Base-by-base conservation (phyloP, 2,888 invertebrate genomes). In the Acleris laterana region DNA sequence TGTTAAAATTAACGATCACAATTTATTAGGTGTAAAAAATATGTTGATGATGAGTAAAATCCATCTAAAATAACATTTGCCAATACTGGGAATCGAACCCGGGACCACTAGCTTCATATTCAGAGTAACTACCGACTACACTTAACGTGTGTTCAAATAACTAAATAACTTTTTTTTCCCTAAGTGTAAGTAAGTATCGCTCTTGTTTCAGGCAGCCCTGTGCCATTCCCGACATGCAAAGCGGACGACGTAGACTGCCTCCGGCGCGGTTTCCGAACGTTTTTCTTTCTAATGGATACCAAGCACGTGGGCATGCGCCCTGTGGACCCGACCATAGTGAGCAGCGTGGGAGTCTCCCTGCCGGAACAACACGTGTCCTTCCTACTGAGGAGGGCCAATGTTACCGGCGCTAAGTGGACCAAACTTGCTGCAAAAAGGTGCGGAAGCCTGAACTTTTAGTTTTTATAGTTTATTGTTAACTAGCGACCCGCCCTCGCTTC, bases 361-460 rank as follows among this genome's bases (percentile, higher is more conserved):
- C 90, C 91, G 0, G 86, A 89, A 38, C 76, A 85, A 11, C 86
- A 88, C 66, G 80, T 85, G 77, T 81, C 88, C n/a, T 79, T 90
- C 69, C 70, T 88, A 63, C 69, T 92, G 71, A 80, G 92, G 69
- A 87, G 82, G 62, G 77, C 90, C 49, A 92, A 90, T 63, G 90
- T 89, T 19, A 91, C 90, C 11, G 92, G 92, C 1, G 89, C 85
- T 28, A 84, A 82, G 60, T 92, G 92, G 92, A 89, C 87, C 0
- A 89, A 84, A 72, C 79, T 93, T 53, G 73, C 76, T 25, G 82
- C 84, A 63, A 84, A 88, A 70, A 88, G 84, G 92, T 92, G 46
- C 13, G 38, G 4, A 38, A 38, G 9, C 13, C 13, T 4, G 38
- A 32, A 3, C 28, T 32, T 32, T 32, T 2, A 28, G 32, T 9